A percentile compares a stretch with the other conserved stretches of the same genome.
These are phyloP conservation scores for Protosalanx chinensis DNA, from an alignment of 2,797 vertebrate genomes.

Conservation along the genomic window DNA sequence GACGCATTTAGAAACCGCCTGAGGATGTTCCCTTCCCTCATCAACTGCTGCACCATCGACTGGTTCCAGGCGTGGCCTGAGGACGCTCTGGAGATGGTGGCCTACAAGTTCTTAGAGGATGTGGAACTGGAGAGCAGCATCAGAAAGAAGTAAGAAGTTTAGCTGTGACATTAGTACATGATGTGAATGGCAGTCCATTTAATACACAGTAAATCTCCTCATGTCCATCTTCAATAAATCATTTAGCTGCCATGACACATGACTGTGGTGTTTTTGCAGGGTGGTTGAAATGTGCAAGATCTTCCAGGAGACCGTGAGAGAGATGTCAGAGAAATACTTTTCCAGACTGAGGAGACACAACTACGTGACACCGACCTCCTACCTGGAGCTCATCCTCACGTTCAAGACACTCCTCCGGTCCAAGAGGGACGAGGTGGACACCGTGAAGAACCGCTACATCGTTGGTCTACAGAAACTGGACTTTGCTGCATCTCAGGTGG, in stretches of 20 bases:
- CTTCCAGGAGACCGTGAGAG: conserved; percentile 84
- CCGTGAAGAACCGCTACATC: conserved; percentile 81
- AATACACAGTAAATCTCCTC: too few relatives aligned
- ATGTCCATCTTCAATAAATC: neutral
- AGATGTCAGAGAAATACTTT: conserved; percentile 80
- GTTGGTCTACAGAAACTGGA: conserved; percentile 87
- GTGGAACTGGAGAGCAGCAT: conserved; percentile 81
- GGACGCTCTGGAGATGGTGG: conserved; percentile 93
- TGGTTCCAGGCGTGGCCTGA: conserved; percentile 94
- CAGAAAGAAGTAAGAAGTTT: conserved; percentile 74
- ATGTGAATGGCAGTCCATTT: too few relatives aligned
- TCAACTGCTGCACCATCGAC: conserved; percentile 96
- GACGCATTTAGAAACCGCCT: conserved; percentile 89
- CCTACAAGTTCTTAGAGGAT: conserved; percentile 89
- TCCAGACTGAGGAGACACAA: conserved; percentile 81
- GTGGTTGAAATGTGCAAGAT: conserved; percentile 91
- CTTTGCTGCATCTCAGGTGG: conserved; percentile 89
- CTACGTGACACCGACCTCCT: conserved; percentile 93
- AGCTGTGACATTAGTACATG: neutral
- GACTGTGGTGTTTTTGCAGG: conserved; percentile 61
- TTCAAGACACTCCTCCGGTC: conserved; percentile 83
- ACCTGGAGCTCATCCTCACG: conserved; percentile 90
- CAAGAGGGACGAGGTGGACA: conserved; percentile 84
- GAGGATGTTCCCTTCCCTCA: conserved; percentile 92
- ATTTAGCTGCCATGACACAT: neutral